phyloP scores from a whole-genome alignment of 2,113 vertebrate genomes.

The Anthoscopus minutus region DNA sequence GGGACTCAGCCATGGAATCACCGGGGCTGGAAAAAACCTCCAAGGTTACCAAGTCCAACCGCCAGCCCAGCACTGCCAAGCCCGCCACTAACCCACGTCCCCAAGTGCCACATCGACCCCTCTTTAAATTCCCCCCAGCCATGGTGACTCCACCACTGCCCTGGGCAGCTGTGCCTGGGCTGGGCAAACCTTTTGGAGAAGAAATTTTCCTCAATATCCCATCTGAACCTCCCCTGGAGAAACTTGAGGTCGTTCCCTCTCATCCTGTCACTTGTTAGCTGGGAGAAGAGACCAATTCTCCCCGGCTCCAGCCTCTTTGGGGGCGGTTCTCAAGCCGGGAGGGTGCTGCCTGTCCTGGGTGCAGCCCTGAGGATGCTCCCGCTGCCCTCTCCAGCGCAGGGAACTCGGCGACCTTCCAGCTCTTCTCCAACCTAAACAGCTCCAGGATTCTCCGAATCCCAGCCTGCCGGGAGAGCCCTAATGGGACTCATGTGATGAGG shows the following conservation, averaged over 20 bases:
- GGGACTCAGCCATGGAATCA: background rate
- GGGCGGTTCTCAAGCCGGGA: rapidly evolving
- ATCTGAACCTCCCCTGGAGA: background rate
- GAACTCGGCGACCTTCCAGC: background rate
- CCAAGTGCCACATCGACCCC: background rate
- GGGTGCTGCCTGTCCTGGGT: rapidly evolving
- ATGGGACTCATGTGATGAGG: background rate
- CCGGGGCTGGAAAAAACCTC: background rate
- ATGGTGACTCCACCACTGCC: background rate
- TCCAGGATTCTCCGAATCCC: background rate
- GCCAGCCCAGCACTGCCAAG: background rate
- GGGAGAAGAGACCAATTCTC: background rate
- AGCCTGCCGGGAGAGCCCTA: background rate
- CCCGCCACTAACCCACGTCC: rapidly evolving
- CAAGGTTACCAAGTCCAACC: rapidly evolving
- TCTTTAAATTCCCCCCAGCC: background rate
- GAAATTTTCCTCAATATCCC: background rate
- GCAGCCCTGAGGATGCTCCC: background rate
- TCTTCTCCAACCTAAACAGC: background rate
- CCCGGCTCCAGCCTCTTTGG: rapidly evolving
- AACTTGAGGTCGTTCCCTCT: background rate
- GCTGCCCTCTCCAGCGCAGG: background rate
- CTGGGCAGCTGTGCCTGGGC: background rate
- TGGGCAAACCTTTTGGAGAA: background rate
- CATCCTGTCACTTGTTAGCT: background rate